Base-by-base conservation (phyloP, 2,113 vertebrate species). In the Tilapia sparmanii region DNA sequence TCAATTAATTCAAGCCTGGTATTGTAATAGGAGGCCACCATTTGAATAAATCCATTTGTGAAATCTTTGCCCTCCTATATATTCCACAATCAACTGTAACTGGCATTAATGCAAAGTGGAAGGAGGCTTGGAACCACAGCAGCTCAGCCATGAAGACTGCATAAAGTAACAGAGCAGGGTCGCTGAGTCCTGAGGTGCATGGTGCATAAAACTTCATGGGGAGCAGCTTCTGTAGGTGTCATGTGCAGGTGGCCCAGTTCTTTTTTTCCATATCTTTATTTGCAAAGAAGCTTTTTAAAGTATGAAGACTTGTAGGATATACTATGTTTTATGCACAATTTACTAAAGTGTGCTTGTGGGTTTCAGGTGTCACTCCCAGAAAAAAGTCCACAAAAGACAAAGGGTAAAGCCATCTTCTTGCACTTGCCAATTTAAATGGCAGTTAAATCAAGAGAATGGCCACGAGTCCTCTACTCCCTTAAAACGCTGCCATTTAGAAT, bases 361-460 rank as follows among this genome's bases (percentile, higher is more conserved):
- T 85, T 81, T 83, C 78, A 71, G 33, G 47, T 66, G 54, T 91
- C 68, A 55, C 55, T 47, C 66, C 50, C n/a, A 82, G 40, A 81
- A 78, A 66, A 88, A 83, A 76, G 47, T 71, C 61, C 86, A 85
- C 82, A 81, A 88, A 78, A 93, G 86, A 92, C 40, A 90, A 87
- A 91, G 76, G 84, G 86, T 63, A 52, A 6, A 54, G 88, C 33
- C 45, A 81, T 84, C 73, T 82, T 90, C 61, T 84, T 82, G 89
- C 84, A 90, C 89, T 84, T 90, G 80, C 81, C 91, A 84, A 71
- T 92, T 94, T 90, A 91, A 95, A 92, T 82, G 85, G 61, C 90
- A 92, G 78, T 93, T 95, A 87, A 94, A 92, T 93, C 89, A 93
- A 82, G 35, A 91, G 54, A 91, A 92, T 86, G 85, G 81, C 84